Base-by-base conservation (phyloP, 1,140 invertebrate species). In the Nixonia krombeini region DNA sequence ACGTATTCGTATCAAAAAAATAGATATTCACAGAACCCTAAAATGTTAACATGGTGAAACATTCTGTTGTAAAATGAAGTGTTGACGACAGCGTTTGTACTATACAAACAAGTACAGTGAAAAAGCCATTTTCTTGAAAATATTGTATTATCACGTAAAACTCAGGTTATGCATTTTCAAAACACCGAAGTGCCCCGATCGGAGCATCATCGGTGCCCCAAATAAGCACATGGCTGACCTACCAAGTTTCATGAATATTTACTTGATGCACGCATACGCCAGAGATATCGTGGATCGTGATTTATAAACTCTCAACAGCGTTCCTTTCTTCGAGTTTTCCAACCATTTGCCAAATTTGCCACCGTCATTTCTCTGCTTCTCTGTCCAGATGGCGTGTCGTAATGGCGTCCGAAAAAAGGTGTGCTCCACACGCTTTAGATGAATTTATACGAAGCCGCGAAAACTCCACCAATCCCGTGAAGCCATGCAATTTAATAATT, bases 341-440 rank as follows among this genome's bases (percentile, higher is more conserved):
- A 72, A 76, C 70, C 63, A 73, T 69, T 67, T 74, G 64, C 72
- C 59, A 59, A 51, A 68, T 58, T 69, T 10, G 51, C 65, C 72
- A 73, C 71, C 50, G 59, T 69, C 50, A 73, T 73, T 76, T 74
- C 73, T 59, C 72, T 42, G 13, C 56, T 52, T 64, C 49, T 55
- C 31, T 63, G 72, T 75, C 74, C 64, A 76, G 76, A 76, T 78
- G 76, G 76, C 76, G 76, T 68, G 47, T 63, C 28, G 37, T 35
- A 70, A 76, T 76, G 72, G 72, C 74, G 75, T 70, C 72, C n/a
- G 17, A 42, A 42, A 40, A 42, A 42, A 42, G 18, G 40, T 42
- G 21, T 42, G 18, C 25, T 42, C 40, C 18, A 42, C 23, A 25
- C n/a, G 9, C 13, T 21, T 21, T 6, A 21, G 21, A n/a, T n/a